Conservation (phyloP, 2,888 invertebrate genomes). For the Acholoe squamosa region DNA sequence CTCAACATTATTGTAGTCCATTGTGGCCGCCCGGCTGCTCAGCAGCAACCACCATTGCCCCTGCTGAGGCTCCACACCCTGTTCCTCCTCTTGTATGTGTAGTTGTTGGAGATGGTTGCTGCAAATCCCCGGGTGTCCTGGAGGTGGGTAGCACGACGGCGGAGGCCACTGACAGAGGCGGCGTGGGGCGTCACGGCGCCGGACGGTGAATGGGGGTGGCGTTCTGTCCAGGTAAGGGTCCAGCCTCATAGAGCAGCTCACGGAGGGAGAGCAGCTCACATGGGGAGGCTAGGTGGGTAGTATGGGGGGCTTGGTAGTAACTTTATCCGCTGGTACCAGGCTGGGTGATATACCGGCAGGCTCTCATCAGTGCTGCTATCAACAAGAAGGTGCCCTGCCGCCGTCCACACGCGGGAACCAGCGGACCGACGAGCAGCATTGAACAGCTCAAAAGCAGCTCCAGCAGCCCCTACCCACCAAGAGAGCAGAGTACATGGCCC, state of each 20-base stretch:
- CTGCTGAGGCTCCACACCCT: too few species aligned
- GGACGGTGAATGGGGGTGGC: too few species aligned
- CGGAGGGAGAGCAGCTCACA: not conserved
- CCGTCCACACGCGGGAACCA: not conserved
- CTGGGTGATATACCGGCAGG: slow-evolving; percentile 8
- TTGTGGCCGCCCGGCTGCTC: too few species aligned
- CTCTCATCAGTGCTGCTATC: slow-evolving; percentile 23
- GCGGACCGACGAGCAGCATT: not conserved
- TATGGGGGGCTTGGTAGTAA: not conserved
- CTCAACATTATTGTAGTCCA: too few species aligned
- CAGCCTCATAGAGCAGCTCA: not conserved
- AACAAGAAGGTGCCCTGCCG: not conserved
- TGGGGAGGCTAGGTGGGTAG: not conserved
- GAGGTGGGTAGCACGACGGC: too few species aligned
- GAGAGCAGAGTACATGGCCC: too few species aligned
- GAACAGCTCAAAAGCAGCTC: not conserved
- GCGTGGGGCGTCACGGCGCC: not conserved
- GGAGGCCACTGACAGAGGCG: not conserved
- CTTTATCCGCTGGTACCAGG: slow-evolving; percentile 31
- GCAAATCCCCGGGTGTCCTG: too few species aligned
- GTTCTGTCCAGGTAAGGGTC: too few species aligned
- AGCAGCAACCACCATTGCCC: too few species aligned
- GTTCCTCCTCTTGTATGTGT: too few species aligned
- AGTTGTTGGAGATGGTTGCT: too few species aligned
- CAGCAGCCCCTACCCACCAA: too few species aligned